A percentile compares a stretch with the other conserved stretches of the same genome.
Evolutionary conservation across 1,140 invertebrate species (phyloP).

Genomic region (Elymnias hypermnestra): DNA sequence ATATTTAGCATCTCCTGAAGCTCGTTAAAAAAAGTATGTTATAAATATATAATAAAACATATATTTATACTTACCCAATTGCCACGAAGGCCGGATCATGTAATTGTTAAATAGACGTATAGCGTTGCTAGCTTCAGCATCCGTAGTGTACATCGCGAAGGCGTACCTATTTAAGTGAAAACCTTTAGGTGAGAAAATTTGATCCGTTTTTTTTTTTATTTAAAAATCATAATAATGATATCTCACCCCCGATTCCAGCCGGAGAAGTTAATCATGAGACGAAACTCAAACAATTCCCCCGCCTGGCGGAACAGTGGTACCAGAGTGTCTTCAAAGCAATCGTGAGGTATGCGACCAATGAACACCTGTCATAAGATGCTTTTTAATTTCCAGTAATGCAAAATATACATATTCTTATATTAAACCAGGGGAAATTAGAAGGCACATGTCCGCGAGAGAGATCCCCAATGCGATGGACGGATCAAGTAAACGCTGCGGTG

Average conservation of each 20-base stretch:
- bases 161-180: conserved; percentile 45
- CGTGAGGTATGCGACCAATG: conserved; percentile 64
- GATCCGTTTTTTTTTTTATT: too few species aligned
- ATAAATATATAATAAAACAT: not conserved
- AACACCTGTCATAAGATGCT: conserved; percentile 49
- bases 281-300: conserved; percentile 66
- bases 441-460: too few species aligned
- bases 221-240: not conserved
- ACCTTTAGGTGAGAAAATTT: too few species aligned
- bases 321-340: conserved; percentile 67
- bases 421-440: not conserved
- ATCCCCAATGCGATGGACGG: too few species aligned
- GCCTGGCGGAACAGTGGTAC: conserved; percentile 60
- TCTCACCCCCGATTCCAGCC: conserved; percentile 67
- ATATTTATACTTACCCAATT: conserved; percentile 43
- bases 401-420: too few species aligned
- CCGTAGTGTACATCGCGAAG: conserved; percentile 67
- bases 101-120: conserved; percentile 68
- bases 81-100: conserved; percentile 68
- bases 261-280: conserved; percentile 72
- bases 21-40: too few species aligned
- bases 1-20: too few species aligned
- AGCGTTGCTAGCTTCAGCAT: conserved; percentile 54
- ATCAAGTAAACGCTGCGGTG: too few species aligned
- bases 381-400: too few species aligned